These are phyloP conservation scores for Muscina levida DNA, from an alignment of 2,888 invertebrate species.

Conservation along the genomic window DNA sequence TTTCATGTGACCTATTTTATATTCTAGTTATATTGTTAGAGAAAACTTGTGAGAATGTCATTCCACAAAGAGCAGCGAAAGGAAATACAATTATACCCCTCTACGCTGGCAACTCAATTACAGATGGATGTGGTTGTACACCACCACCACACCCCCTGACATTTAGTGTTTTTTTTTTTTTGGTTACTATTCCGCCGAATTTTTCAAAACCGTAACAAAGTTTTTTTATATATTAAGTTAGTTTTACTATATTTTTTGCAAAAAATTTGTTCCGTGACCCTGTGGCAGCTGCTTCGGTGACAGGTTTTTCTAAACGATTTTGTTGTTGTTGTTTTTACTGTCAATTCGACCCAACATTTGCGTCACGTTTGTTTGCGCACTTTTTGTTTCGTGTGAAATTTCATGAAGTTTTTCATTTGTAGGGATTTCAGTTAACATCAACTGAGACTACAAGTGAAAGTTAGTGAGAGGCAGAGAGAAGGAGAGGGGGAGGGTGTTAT, in stretches of 20 bases:
- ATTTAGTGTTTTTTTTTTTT: conserved; percentile 2
- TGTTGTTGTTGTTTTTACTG: conserved; percentile 28
- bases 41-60: neutral
- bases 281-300: neutral
- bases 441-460: too few species aligned
- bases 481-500: too few species aligned
- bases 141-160: neutral
- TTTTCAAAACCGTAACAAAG: conserved; percentile 19
- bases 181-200: neutral
- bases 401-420: too few species aligned
- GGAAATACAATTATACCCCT: conserved; percentile 31
- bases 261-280: too few species aligned
- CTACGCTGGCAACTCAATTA: conserved; percentile 24
- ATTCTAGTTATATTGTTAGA: neutral
- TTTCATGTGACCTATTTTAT: neutral
- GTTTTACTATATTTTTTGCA: too few species aligned
- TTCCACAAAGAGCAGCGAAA: neutral
- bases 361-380: conserved; percentile 32
- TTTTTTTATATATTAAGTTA: neutral
- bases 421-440: too few species aligned
- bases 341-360: conserved; percentile 1
- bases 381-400: conserved; percentile 18
- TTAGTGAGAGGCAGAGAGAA: too few species aligned
- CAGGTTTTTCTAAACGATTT: conserved; percentile 4
- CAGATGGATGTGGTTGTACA: neutral